phyloP scores from a whole-genome alignment of 2,888 invertebrate genomes.

The Drosophila paucipuncta region DNA sequence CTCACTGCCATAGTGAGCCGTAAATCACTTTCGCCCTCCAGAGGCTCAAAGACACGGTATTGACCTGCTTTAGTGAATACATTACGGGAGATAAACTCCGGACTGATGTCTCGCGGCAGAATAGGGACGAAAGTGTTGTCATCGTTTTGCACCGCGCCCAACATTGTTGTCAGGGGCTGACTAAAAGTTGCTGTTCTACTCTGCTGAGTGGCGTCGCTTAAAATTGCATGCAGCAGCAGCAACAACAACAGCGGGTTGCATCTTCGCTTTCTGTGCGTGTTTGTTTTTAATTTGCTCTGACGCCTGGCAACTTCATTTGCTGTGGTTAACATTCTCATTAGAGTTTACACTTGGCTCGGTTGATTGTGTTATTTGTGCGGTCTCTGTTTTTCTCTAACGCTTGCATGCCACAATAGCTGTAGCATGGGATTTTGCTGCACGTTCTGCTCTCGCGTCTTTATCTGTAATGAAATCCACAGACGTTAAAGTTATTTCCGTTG shows the following conservation, averaged over 20 bases:
- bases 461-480: slow-evolving; percentile 53
- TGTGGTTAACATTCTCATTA: slow-evolving; percentile 67
- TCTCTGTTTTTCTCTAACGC: slow-evolving; percentile 29
- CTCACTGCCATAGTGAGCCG: slow-evolving; percentile 59
- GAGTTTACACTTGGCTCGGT: slow-evolving; percentile 16
- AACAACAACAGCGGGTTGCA: slow-evolving; percentile 45
- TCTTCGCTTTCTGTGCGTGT: slow-evolving; percentile 72
- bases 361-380: slow-evolving; percentile 10
- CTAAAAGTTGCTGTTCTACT: slow-evolving; percentile 49
- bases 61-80: slow-evolving; percentile 83
- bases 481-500: slow-evolving; percentile 31
- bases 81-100: slow-evolving; percentile 77
- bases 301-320: slow-evolving; percentile 39
- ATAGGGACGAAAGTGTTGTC: slow-evolving; percentile 82
- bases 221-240: slow-evolving; percentile 25
- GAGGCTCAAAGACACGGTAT: slow-evolving; percentile 81
- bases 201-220: slow-evolving; percentile 13
- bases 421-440: slow-evolving; percentile 19
- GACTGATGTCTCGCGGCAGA: slow-evolving; percentile 71
- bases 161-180: slow-evolving; percentile 67
- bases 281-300: slow-evolving; percentile 66
- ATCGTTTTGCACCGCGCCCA: slow-evolving; percentile 50
- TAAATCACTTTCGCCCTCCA: slow-evolving; percentile 78
- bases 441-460: slow-evolving; percentile 24
- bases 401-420: slow-evolving; percentile 60